Evolutionary conservation across 1,140 invertebrate species (phyloP).

Genomic region (Gonatopus flavifemur): DNA sequence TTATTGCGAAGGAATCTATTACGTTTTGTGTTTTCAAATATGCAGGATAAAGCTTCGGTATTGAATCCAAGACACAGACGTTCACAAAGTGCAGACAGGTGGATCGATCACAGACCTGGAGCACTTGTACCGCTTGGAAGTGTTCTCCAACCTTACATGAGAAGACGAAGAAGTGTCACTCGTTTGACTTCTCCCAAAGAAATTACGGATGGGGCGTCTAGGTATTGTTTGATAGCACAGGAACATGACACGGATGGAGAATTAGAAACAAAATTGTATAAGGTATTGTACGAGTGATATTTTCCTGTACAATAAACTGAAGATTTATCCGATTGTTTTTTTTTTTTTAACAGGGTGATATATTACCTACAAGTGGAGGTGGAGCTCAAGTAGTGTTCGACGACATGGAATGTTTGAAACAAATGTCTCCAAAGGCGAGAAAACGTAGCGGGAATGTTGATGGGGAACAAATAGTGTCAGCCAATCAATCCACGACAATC

Average conservation of each 20-base stretch:
- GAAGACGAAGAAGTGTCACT: slow-evolving; percentile 80
- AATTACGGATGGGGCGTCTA: slow-evolving; percentile 65
- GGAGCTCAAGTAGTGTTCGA: slow-evolving; percentile 95
- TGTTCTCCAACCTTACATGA: slow-evolving; percentile 82
- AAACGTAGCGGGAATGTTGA: slow-evolving; percentile 44
- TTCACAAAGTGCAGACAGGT: slow-evolving; percentile 78
- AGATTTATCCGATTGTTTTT: slow-evolving; percentile 2
- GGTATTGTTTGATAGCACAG: slow-evolving; percentile 91
- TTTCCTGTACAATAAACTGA: neutral
- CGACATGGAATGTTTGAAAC: slow-evolving; percentile 89
- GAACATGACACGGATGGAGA: slow-evolving; percentile 89
- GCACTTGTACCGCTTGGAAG: slow-evolving; percentile 77
- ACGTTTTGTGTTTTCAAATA: slow-evolving; percentile 5
- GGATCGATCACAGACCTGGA: slow-evolving; percentile 88
- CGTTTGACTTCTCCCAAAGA: slow-evolving; percentile 69
- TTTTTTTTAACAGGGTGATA: slow-evolving; percentile 69
- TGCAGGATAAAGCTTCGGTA: slow-evolving; percentile 57
- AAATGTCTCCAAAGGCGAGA: slow-evolving; percentile 71
- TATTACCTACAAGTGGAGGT: slow-evolving; percentile 88
- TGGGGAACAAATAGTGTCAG: slow-evolving; percentile 15
- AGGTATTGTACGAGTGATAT: slow-evolving; percentile 61
- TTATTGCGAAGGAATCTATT: neutral
- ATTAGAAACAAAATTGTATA: slow-evolving; percentile 89
- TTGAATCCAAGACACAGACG: slow-evolving; percentile 74
- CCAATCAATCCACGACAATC: slow-evolving; percentile 14